Percentiles rank a stretch among this genome's conserved stretches.
These are phyloP conservation scores for Darevskia mixta DNA, from an alignment of 2,797 vertebrate species.

Conservation along the genomic window DNA sequence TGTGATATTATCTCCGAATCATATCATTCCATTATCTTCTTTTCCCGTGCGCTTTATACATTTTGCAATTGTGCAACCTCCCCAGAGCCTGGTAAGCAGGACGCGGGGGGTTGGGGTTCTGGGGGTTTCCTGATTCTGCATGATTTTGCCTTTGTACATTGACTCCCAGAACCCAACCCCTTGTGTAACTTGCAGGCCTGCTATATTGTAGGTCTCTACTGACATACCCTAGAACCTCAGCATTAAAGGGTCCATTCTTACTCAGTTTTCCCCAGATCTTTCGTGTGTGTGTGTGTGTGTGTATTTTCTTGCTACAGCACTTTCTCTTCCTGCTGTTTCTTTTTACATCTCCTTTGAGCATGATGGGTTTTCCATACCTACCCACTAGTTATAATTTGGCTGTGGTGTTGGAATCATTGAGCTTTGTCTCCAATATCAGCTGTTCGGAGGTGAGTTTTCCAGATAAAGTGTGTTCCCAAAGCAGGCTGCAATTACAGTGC, in stretches of 20 bases:
- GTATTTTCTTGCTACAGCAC: not conserved
- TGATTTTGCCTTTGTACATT: too few species aligned
- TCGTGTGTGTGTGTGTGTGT: not conserved
- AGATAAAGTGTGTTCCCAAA: conserved; percentile 65
- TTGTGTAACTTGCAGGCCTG: too few species aligned
- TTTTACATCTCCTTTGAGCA: not conserved
- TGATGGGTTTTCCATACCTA: not conserved
- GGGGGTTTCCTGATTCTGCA: too few species aligned
- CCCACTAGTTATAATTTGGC: not conserved
- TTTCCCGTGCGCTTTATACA: too few species aligned
- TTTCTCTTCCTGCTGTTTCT: not conserved
- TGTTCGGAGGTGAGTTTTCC: not conserved
- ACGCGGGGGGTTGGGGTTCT: too few species aligned
- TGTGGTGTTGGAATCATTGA: rapidly evolving
- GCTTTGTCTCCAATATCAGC: not conserved
- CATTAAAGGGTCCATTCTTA: not conserved
- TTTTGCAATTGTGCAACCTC: too few species aligned
- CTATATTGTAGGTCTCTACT: not conserved
- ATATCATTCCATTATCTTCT: too few species aligned
- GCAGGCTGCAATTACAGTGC: conserved; percentile 98
- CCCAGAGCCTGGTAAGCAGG: too few species aligned
- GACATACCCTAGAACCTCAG: not conserved
- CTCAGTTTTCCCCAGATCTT: not conserved
- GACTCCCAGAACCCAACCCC: too few species aligned
- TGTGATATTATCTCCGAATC: too few species aligned